phyloP scores from a whole-genome alignment of 2,113 vertebrate species.

The Aldabrachelys gigantea region DNA sequence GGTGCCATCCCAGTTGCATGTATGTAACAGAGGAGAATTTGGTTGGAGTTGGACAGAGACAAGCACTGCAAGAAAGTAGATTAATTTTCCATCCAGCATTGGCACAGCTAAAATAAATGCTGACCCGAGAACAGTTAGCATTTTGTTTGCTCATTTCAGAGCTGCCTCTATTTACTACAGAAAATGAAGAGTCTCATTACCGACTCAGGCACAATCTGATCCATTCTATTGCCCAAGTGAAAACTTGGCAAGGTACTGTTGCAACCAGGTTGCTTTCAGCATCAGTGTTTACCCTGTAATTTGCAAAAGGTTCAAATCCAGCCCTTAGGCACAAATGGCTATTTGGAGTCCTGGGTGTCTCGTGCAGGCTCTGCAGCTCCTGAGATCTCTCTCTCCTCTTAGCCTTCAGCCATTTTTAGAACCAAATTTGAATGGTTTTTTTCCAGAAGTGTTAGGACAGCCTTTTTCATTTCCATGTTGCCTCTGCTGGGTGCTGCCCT shows the following conservation, averaged over 20 bases:
- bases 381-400: rapidly evolving
- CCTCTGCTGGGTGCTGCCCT: background rate
- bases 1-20: rapidly evolving
- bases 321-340: background rate
- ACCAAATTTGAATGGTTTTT: background rate
- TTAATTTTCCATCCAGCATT: background rate
- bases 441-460: background rate
- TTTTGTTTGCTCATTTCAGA: background rate
- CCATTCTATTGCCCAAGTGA: background rate
- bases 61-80: background rate
- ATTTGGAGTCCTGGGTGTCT: rapidly evolving
- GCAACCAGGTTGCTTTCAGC: background rate
- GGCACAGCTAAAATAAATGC: background rate
- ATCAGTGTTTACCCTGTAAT: background rate
- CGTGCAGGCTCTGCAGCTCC: rapidly evolving
- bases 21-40: background rate
- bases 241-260: background rate
- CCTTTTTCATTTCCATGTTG: background rate
- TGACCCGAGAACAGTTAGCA: background rate
- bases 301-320: background rate
- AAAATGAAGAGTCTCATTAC: background rate
- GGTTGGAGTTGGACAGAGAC: background rate
- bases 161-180: background rate
- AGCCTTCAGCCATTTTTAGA: background rate
- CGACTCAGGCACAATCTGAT: rapidly evolving